These are phyloP conservation scores for Paraescarpia echinospica DNA, from an alignment of 1,140 invertebrate species.

Conservation along the genomic window DNA sequence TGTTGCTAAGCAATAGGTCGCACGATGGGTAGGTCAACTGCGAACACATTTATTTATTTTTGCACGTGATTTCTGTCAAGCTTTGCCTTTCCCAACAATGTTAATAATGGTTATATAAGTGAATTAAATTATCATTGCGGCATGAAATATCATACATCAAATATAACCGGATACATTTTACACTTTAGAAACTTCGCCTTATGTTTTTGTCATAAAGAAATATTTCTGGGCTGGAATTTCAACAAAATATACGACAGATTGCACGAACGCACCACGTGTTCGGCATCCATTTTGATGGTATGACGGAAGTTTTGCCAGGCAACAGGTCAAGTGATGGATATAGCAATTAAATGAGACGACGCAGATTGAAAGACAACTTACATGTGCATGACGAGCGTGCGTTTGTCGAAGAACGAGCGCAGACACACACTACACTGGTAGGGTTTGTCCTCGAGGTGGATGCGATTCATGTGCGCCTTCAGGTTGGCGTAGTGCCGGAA, in stretches of 20 bases:
- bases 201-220: neutral
- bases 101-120: too few species aligned
- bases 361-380: neutral
- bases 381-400: neutral
- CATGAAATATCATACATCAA: too few species aligned
- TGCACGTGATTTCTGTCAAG: too few species aligned
- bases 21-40: too few species aligned
- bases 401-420: neutral
- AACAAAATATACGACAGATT: too few species aligned
- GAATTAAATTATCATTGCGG: too few species aligned
- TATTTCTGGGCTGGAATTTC: neutral
- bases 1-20: too few species aligned
- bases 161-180: too few species aligned
- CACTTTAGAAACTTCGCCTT: too few species aligned
- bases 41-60: too few species aligned
- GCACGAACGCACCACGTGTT: neutral
- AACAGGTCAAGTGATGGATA: neutral
- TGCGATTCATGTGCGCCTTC: conserved; percentile 9
- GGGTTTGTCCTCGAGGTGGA: neutral
- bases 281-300: neutral
- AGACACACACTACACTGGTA: conserved; percentile 4
- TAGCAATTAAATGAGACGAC: neutral
- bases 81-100: too few species aligned
- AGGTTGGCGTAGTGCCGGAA: conserved; percentile 14
- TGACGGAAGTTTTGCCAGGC: too few species aligned